Conservation (phyloP, 1,140 invertebrate species). For the Phenacoccus solenopsis region DNA sequence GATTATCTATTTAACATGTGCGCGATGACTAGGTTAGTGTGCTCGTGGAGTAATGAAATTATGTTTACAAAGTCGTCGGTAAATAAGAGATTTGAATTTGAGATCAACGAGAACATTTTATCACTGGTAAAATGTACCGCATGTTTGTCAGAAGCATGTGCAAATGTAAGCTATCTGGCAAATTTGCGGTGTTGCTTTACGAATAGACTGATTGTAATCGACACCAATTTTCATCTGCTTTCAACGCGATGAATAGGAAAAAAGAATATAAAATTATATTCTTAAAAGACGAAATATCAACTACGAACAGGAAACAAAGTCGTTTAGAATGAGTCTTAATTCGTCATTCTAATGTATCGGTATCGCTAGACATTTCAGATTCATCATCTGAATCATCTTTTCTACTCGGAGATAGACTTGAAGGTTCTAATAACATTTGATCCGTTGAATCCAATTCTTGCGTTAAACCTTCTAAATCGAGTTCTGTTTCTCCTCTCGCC, state of each 20-base stretch:
- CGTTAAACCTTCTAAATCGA: not conserved
- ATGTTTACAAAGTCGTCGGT: not conserved
- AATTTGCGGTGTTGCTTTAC: not conserved
- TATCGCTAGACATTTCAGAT: not conserved
- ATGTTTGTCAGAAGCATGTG: too few relatives aligned
- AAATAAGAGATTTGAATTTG: constrained; percentile 3
- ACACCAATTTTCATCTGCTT: not conserved
- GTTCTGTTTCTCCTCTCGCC: constrained; percentile 3
- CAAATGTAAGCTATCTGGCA: too few relatives aligned
- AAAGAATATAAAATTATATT: not conserved
- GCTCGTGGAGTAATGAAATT: not conserved
- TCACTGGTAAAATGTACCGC: too few relatives aligned
- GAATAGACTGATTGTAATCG: not conserved
- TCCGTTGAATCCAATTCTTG: not conserved
- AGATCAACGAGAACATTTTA: not conserved
- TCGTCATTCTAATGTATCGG: not conserved
- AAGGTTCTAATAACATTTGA: constrained; percentile 7
- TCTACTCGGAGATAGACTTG: not conserved
- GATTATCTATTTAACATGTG: not conserved
- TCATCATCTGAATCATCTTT: constrained; percentile 7
- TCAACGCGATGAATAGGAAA: not conserved
- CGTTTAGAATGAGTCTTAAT: not conserved
- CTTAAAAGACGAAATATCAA: not conserved
- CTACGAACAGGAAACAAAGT: not conserved
- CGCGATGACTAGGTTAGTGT: not conserved